Base-by-base conservation (phyloP, 2,797 vertebrate species). In the Glossophaga mutica region DNA sequence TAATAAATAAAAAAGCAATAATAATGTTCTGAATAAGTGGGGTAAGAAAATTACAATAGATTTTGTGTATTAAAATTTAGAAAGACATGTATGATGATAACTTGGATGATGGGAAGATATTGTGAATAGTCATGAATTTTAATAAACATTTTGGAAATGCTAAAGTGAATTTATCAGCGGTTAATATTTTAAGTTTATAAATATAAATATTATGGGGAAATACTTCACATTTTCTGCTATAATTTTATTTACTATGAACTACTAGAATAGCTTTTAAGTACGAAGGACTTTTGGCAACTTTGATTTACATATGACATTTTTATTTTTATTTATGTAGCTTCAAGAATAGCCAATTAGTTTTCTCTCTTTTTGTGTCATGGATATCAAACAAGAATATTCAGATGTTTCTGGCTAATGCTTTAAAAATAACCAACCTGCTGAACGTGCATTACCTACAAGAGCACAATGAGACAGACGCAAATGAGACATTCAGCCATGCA, bases 201-300 rank as follows among this genome's bases (percentile, higher is more conserved):
- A 48, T 68, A 19, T 2, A 79, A 76, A 65, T 84, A 16, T 19
- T 10, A 16, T 29, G 2, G 24, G 11, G 83, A 90, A 94, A 91
- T 73, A 71, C 26, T 74, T 94, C 12, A 59, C 32, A 87, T 9
- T 59, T 91, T 92, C 68, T 88, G 62, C 1, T 59, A 65, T 10
- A 48, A 52, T 71, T 83, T 90, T 84, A 37, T 93, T 39, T 16
- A n/a, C 21, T 67, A 2, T 57, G 24, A 89, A 44, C 32, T 34
- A 0, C 92, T 85, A 83, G n/a, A 90, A 92, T 12, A 79, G 9
- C 9, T 90, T 92, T 86, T 76, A 74, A 93, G 92, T 79, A 57
- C 2, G 16, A 91, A 62, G 24, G 1, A 44, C 78, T 74, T 85
- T 52, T 95, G 16, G 34, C 44, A 76, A 68, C 8, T 6, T 79